These are phyloP conservation scores for Oryzias sinensis DNA, from an alignment of 2,797 vertebrate species.

Conservation along the genomic window DNA sequence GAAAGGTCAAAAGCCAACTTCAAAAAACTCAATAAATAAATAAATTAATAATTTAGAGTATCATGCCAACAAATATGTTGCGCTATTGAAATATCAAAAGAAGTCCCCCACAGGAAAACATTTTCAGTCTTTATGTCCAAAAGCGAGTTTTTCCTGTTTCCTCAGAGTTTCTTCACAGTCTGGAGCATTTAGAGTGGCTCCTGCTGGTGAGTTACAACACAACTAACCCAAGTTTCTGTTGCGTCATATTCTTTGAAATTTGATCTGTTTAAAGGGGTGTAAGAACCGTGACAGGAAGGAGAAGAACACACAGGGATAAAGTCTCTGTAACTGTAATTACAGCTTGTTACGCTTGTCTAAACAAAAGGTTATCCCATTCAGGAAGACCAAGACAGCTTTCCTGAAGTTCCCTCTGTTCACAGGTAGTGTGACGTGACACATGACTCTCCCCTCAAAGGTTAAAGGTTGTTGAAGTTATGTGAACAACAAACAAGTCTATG, in stretches of 20 bases:
- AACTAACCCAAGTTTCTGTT: constrained; percentile 15
- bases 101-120: no score
- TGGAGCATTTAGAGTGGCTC: constrained; percentile 14
- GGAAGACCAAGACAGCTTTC: not conserved
- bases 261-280: constrained; percentile 40
- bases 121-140: constrained; percentile 1
- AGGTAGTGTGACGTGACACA: constrained; percentile 11
- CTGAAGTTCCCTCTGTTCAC: not conserved
- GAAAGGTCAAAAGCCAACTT: not conserved
- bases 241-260: constrained; percentile 46
- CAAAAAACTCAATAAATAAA: not conserved
- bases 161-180: not conserved
- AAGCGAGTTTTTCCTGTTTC: constrained; percentile 1
- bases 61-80: not conserved
- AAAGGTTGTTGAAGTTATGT: constrained; percentile 50
- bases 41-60: not conserved
- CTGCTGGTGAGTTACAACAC: constrained; percentile 29
- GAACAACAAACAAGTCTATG: not conserved
- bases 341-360: not conserved
- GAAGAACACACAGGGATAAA: not conserved
- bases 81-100: not conserved
- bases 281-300: constrained; percentile 16
- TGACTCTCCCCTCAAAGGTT: constrained; percentile 19
- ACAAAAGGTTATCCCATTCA: not conserved
- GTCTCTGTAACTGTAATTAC: not conserved